These are phyloP conservation scores for Odobenus rosmarus DNA, from an alignment of 2,113 vertebrate species.

Conservation along the genomic window DNA sequence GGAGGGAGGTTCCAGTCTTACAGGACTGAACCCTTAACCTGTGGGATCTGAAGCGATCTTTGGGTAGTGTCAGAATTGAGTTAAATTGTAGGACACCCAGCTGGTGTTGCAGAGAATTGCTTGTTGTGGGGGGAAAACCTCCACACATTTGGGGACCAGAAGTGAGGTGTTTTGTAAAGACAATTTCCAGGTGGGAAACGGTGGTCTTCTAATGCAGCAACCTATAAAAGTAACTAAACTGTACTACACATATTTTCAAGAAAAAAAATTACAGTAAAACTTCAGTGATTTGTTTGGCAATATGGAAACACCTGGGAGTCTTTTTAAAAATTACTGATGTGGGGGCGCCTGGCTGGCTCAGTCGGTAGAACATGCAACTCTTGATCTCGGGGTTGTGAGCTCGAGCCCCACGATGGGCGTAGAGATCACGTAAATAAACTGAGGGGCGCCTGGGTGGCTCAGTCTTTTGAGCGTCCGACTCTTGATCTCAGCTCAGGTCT, in stretches of 20 bases:
- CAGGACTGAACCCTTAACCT: background rate
- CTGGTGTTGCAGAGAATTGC: background rate
- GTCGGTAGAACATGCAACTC: background rate
- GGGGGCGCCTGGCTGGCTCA: background rate
- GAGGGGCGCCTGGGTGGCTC: too few species aligned
- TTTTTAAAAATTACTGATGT: background rate
- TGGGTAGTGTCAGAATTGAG: background rate
- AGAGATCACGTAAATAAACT: background rate
- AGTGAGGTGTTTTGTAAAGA: background rate
- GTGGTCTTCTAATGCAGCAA: background rate
- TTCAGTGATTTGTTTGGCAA: background rate
- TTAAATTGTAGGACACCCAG: background rate
- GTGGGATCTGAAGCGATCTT: background rate
- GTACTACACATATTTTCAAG: background rate
- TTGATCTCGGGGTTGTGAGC: background rate
- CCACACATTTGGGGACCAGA: background rate
- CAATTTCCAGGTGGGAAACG: background rate
- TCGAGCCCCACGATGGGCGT: background rate
- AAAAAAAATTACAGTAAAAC: background rate
- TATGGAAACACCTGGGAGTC: background rate
- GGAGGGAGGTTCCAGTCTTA: background rate
- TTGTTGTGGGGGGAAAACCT: background rate
- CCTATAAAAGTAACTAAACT: background rate
- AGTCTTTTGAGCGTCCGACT: too few species aligned
- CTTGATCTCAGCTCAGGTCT: too few species aligned